Evolutionary conservation across 2,797 vertebrate species (phyloP).

Genomic region (Hypotaenidia okinawae): DNA sequence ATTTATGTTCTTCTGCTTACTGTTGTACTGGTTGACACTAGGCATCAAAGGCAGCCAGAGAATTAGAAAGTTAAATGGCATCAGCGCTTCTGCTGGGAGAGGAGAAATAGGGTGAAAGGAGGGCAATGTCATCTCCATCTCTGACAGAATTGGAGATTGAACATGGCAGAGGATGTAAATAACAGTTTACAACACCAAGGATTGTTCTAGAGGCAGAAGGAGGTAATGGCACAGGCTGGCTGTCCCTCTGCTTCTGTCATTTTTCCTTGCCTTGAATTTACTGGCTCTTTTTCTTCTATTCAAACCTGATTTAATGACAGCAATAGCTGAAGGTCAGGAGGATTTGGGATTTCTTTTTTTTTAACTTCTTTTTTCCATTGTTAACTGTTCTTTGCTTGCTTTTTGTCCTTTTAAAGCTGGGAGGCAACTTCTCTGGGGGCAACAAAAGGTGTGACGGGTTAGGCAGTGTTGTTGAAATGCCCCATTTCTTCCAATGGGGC

Average conservation of each 20-base stretch:
- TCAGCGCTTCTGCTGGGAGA: neutral
- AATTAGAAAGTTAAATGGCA: neutral
- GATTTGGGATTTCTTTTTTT: neutral
- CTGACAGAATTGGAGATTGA: neutral
- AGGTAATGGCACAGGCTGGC: neutral
- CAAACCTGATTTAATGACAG: neutral
- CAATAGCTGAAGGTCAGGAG: neutral
- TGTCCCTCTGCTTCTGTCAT: slow-evolving; percentile 14
- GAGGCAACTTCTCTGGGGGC: slow-evolving; percentile 2
- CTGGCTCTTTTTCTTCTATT: neutral
- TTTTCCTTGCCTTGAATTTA: slow-evolving; percentile 15
- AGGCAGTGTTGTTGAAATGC: neutral
- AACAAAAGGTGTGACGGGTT: slow-evolving; percentile 31
- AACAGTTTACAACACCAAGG: neutral
- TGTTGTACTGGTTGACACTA: neutral
- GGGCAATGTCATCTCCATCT: neutral
- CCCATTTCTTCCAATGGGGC: neutral
- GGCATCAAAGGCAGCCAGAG: neutral
- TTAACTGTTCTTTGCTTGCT: neutral
- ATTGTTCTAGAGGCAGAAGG: neutral
- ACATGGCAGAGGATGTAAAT: neutral
- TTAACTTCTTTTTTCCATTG: neutral
- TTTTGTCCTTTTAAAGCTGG: slow-evolving; percentile 36
- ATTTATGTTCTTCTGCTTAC: neutral
- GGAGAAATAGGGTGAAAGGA: neutral